Evolutionary conservation across 2,888 invertebrate genomes (phyloP), one percentile per base, ranked within the genome.

Genomic region (Adelphocoris suturalis): DNA sequence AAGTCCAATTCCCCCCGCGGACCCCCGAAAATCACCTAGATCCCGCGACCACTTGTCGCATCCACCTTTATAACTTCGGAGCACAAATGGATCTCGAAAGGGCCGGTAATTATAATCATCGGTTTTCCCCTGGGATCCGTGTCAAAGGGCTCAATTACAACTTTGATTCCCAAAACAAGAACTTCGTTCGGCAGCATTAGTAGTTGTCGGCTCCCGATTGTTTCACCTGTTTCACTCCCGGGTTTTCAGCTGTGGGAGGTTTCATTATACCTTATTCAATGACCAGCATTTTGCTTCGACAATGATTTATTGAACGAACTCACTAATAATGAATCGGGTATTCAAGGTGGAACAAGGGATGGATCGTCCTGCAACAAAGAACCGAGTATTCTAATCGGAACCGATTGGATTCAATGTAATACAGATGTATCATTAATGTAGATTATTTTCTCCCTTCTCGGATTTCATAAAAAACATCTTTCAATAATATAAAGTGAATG

Each of bases 81-180:
- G 68, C 23, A 68, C 68, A 68, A 68, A 23, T 68, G 68, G 68
- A 68, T 68, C 68, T 68, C 68, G 68, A 68, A 68, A 68, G 68
- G 68, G 27, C 0, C 68, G 68, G 68, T 68, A 68, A 68, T 68
- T 68, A 68, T 68, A 68, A 68, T 68, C 68, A 68, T 68, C 68
- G 68, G 27, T 68, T 68, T 68, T 27, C 68, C 68, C 68, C 23
- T 23, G 23, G 68, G 68, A 68, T 68, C 68, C 68, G 68, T 23
- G 68, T 68, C 68, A 68, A 68, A 68, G 68, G 68, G 68, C 11
- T 68, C 68, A 68, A 68, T 68, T 68, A 68, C 68, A 68, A 68
- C 68, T 68, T 68, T 68, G 68, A 68, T 68, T 68, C 68, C 68
- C 68, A 68, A 68, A 68, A 68, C 68, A 68, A 68, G 68, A 68